Evolutionary conservation across 2,888 invertebrate genomes (phyloP).

Genomic region (Zygothrica quintamaculata): DNA sequence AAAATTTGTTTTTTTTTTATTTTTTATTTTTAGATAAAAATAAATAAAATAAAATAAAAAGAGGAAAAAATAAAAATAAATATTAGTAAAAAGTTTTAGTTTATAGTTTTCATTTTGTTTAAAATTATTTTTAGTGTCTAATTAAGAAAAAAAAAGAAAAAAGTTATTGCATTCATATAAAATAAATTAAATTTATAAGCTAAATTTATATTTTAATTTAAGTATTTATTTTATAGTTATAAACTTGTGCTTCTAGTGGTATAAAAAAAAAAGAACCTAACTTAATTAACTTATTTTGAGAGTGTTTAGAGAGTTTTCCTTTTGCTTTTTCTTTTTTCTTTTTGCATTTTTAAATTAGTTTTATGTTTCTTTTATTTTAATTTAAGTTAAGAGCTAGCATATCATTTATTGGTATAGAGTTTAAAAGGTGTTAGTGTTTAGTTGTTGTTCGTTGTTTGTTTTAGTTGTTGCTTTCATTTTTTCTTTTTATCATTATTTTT

Average conservation of each 20-base stretch:
- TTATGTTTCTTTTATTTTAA: constrained; percentile 8
- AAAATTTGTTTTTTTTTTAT: constrained; percentile 20
- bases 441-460: constrained; percentile 28
- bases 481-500: constrained; percentile 26
- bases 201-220: constrained; percentile 17
- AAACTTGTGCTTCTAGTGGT: constrained; percentile 29
- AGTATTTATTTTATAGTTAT: not conserved
- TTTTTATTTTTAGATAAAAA: constrained; percentile 25
- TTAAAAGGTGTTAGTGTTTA: constrained; percentile 24
- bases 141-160: constrained; percentile 57
- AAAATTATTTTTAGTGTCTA: constrained; percentile 27
- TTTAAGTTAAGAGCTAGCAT: constrained; percentile 7
- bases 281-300: constrained; percentile 36
- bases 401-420: constrained; percentile 7
- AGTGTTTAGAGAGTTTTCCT: not conserved
- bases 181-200: constrained; percentile 34
- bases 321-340: not conserved
- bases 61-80: constrained; percentile 34
- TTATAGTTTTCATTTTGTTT: not conserved
- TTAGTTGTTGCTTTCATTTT: constrained; percentile 28
- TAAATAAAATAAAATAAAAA: constrained; percentile 37
- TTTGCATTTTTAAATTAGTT: not conserved
- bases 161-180: constrained; percentile 32
- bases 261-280: constrained; percentile 17
- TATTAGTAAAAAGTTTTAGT: constrained; percentile 44